Base-by-base conservation (phyloP, 64 coral and sea anemone genomes). In the Montipora foliosa region DNA sequence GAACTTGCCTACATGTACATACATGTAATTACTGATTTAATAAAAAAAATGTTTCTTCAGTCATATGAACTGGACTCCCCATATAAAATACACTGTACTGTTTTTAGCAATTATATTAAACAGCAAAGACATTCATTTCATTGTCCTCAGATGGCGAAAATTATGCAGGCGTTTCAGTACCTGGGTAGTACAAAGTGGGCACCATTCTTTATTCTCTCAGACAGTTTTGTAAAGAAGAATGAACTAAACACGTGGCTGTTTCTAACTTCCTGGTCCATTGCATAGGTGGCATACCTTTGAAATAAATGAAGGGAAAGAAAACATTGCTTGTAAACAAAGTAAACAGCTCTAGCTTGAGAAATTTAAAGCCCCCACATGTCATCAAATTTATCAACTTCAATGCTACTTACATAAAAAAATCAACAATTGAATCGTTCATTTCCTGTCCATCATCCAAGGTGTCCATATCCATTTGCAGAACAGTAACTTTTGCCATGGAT, bases 241-340 rank as follows among this genome's bases (percentile, higher is more conserved):
- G 90, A 92, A 44, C 90, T 92, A 47, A 92, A 92, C 7, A 77
- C 5, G 74, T 92, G 80, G 58, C 90, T 60, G 29, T 77, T 85
- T 17, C 22, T 47, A 1, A 46, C 3, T 77, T 59, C 15, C 79
- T 81, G 17, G 11, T 59, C 21, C 52, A 60, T 8, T 5, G 14
- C 20, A 81, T 58, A 5, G n/a, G 1, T 52, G n/a, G 79, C 3
- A 81, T 81, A 81, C 49, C 79, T 81, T 4, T 53, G 24, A 22
- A 74, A 25, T 0, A n/a, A 74, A 55, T 7, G 6, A 55, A 55
- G 9, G 6, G 9, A 55, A 55, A 5, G 9, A 55, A 55, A 55
- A 5, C 52, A 55, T 55, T 55, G 9, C 9, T 55, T 55, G 29
- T 37, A 37, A 55, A 10, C 52, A 55, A 55, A 55, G 29, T 37